Evolutionary conservation across 2,797 vertebrate species (phyloP).

Genomic region (Eleutherodactylus coqui): DNA sequence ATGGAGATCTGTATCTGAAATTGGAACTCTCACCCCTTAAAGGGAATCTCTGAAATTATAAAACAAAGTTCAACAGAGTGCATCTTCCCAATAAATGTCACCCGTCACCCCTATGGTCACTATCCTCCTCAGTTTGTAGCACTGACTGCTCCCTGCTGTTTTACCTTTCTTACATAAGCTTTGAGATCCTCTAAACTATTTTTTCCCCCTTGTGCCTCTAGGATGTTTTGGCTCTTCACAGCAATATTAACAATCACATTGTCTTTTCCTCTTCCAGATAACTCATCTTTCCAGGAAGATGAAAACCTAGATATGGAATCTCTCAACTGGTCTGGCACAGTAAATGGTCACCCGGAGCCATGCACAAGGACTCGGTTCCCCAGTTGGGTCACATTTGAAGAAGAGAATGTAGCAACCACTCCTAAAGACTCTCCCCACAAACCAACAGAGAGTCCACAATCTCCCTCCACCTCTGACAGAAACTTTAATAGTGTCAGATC

Average conservation of each 20-base stretch:
- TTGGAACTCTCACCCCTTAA: background rate
- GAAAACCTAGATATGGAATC: conserved; percentile 86
- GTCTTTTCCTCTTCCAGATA: conserved; percentile 72
- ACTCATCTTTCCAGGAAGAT: conserved; percentile 83
- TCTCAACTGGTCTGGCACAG: conserved; percentile 75
- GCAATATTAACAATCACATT: background rate
- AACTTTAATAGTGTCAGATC: conserved; percentile 74
- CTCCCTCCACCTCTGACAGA: conserved; percentile 70
- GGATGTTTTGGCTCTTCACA: background rate
- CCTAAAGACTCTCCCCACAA: conserved; percentile 72
- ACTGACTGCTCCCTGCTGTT: background rate
- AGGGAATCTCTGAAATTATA: background rate
- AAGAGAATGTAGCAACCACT: conserved; percentile 75
- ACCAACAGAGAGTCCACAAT: conserved; percentile 64
- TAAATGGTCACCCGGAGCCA: conserved; percentile 75
- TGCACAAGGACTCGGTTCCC: conserved; percentile 77
- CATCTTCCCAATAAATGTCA: too few relatives aligned
- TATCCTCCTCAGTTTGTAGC: background rate
- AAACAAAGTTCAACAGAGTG: background rate
- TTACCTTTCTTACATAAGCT: background rate
- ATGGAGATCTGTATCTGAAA: background rate
- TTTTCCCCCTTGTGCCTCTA: background rate
- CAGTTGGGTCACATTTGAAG: conserved; percentile 91
- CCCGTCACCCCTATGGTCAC: background rate
- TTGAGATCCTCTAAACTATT: background rate